These are phyloP conservation scores for Trogon melanurus DNA, from an alignment of 2,113 vertebrate genomes.

Conservation along the genomic window DNA sequence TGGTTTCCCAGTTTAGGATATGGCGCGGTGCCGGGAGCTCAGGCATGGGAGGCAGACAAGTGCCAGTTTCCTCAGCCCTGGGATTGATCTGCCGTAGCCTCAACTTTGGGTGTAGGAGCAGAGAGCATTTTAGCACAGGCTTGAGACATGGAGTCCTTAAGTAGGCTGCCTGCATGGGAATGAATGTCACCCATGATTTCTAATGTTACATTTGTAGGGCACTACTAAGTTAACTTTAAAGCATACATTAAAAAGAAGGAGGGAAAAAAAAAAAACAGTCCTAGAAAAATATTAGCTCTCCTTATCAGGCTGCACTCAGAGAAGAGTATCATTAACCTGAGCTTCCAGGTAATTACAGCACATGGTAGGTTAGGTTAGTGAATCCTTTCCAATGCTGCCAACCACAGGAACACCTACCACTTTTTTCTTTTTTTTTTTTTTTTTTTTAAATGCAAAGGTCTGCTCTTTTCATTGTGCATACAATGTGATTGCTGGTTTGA, in stretches of 20 bases:
- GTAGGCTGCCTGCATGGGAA: not conserved
- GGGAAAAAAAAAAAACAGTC: not conserved
- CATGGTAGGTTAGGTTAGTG: not conserved
- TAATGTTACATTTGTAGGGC: not conserved
- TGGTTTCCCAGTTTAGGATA: not conserved
- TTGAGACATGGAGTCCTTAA: not conserved
- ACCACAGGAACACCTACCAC: slow-evolving; percentile 60
- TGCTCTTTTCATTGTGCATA: slow-evolving; percentile 79
- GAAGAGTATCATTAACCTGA: slow-evolving; percentile 46
- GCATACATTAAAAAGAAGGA: not conserved
- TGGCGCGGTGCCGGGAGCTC: not conserved
- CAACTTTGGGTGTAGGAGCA: rapidly evolving
- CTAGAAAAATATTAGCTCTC: slow-evolving; percentile 20
- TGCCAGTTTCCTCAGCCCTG: not conserved
- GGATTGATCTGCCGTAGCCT: not conserved
- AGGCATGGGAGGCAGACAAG: not conserved
- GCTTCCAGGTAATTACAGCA: slow-evolving; percentile 65
- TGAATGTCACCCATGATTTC: not conserved
- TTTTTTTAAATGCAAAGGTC: slow-evolving; percentile 72
- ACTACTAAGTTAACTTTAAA: slow-evolving; percentile 41
- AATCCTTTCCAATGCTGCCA: slow-evolving; percentile 47
- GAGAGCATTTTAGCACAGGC: rapidly evolving
- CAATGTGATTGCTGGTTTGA: slow-evolving; percentile 81
- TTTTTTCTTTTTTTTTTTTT: not conserved
- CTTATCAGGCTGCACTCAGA: slow-evolving; percentile 11